Conservation (phyloP, 2,113 vertebrate genomes). For the Hipposideros armiger region DNA sequence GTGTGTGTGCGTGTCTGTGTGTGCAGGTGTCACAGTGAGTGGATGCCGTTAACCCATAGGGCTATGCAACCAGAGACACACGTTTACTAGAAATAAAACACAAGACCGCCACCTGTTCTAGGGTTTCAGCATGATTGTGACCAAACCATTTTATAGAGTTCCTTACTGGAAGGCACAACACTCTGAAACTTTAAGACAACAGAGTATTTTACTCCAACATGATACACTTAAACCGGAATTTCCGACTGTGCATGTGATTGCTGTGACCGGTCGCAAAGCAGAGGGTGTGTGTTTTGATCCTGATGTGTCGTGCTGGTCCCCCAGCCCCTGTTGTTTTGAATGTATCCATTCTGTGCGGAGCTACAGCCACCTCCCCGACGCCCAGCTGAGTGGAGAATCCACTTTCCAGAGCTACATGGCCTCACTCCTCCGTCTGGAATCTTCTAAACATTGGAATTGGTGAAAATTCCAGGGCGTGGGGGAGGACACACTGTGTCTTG, state of each 20-base stretch:
- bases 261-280: conserved; percentile 61
- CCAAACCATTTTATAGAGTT: conserved; percentile 94
- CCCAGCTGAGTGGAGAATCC: conserved; percentile 65
- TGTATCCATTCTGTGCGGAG: conserved; percentile 59
- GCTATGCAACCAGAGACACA: conserved; percentile 95
- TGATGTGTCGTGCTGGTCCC: not conserved
- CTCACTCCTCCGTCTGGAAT: conserved; percentile 10
- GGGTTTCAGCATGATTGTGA: conserved; percentile 95
- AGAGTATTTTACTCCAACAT: conserved; percentile 76
- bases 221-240: conserved; percentile 70
- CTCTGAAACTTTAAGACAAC: conserved; percentile 80
- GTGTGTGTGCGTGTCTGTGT: not conserved
- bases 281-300: conserved; percentile 60
- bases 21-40: conserved; percentile 36
- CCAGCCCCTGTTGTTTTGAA: conserved; percentile 27
- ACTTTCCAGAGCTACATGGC: conserved; percentile 15
- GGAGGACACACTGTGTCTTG: not conserved
- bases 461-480: not conserved
- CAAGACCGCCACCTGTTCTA: conserved; percentile 85
- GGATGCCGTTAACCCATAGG: conserved; percentile 84
- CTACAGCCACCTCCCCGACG: conserved; percentile 36
- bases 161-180: conserved; percentile 88
- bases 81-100: conserved; percentile 65
- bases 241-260: conserved; percentile 80
- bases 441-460: not conserved